These are phyloP conservation scores for Thalassophryne amazonica DNA, from an alignment of 2,797 vertebrate species.

Conservation along the genomic window DNA sequence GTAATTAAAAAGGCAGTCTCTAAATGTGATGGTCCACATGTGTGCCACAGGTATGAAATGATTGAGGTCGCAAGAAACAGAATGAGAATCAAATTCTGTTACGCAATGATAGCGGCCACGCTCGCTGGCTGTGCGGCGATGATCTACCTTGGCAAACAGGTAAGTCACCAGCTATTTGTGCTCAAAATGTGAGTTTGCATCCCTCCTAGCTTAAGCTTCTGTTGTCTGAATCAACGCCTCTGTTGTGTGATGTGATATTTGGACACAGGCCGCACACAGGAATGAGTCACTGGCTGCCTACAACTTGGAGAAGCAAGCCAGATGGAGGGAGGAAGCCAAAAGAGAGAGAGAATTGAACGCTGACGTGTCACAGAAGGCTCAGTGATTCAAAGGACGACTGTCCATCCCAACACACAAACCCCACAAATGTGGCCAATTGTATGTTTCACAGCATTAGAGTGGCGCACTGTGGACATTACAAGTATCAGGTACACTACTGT, in stretches of 20 bases:
- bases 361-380: constrained; percentile 48
- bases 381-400: constrained; percentile 45
- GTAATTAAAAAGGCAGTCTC: no score
- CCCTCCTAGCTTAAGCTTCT: neutral
- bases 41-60: constrained; percentile 80
- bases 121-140: constrained; percentile 78
- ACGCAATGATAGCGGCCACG: constrained; percentile 84
- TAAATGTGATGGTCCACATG: neutral
- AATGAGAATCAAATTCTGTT: constrained; percentile 84
- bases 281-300: constrained; percentile 74
- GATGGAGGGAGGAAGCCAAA: constrained; percentile 72
- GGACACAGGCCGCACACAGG: constrained; percentile 75
- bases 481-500: no score
- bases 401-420: neutral
- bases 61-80: constrained; percentile 85
- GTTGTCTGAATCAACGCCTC: neutral
- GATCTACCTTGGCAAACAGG: constrained; percentile 85
- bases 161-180: constrained; percentile 58
- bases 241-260: neutral
- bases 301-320: constrained; percentile 89
- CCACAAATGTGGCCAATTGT: neutral
- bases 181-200: neutral
- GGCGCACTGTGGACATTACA: neutral
- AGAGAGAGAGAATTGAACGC: constrained; percentile 31
- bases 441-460: neutral